Base-by-base conservation (phyloP, 2,797 vertebrate species). In the Gymnothorax reevesii region DNA sequence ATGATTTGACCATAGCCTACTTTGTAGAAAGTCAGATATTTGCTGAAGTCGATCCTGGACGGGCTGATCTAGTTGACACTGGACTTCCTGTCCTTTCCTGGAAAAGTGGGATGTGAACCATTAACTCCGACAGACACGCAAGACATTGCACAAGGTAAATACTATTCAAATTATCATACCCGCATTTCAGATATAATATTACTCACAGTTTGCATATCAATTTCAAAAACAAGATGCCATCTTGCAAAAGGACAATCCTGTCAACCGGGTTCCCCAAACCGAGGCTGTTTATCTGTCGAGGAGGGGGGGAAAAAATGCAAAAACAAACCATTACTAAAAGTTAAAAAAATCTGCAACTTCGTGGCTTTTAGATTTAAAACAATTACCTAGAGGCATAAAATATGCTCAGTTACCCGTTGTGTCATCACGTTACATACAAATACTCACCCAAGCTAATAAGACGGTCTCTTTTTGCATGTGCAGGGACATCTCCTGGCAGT, bases 121-220 rank as follows among this genome's bases (percentile, higher is more conserved):
- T 49, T 42, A 22, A 52, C 42, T 33, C 13, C n/a, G 22, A 69
- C n/a, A 22, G 7, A 69, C 64, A 77, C 4, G 9, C 42, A 54
- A 54, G 49, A 8, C 8, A 55, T 55, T 55, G 15, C 77, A 55
- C 49, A 80, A 77, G 17, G 73, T 7, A 77, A 20, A 42, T 20
- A 49, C 17, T 77, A 4, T 7, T 25, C 6, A 6, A 69, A 2
- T 69, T 69, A 69, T 69, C 25, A 69, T n/a, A 69, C n/a, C n/a
- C 8, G 64, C 4, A n/a, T 69, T n/a, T 69, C 64, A 69, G 1
- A 27, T 9, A 15, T 59, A 77, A 77, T 0, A 5, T 57, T 87
- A 97, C 98, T 98, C 92, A 99, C 98, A 98, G 89, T 90, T 92
- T 93, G 62, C 92, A 88, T 82, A 98, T 95, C 62, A 99, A 93